Percentiles rank a stretch among this genome's conserved stretches.
Conservation (phyloP, 2,888 invertebrate genomes). For the Tiphia femorata region DNA sequence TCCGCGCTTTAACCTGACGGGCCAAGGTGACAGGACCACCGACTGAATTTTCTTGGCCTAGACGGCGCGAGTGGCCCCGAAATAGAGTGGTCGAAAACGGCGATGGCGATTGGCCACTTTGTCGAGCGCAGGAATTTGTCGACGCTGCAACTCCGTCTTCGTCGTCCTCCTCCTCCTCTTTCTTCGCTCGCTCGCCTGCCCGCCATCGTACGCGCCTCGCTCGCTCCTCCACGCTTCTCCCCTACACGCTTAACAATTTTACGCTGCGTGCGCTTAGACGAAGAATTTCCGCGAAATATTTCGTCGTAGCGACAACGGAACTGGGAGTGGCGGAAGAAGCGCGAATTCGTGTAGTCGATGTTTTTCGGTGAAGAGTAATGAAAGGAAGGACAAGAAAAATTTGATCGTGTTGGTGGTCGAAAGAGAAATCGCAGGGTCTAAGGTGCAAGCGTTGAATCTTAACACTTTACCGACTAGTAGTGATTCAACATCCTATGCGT, state of each 20-base stretch:
- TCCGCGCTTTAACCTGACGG: constrained; percentile 36
- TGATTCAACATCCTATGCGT: too few species aligned
- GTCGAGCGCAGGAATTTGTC: constrained; percentile 61
- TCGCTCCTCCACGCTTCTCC: background rate
- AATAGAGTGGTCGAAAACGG: constrained; percentile 49
- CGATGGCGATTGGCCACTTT: constrained; percentile 60
- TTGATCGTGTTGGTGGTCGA: too few species aligned
- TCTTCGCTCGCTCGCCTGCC: constrained; percentile 15
- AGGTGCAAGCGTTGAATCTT: too few species aligned
- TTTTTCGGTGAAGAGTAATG: too few species aligned
- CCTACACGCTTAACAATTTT: background rate
- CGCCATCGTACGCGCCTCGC: constrained; percentile 13
- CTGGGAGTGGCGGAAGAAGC: too few species aligned
- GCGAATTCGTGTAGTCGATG: too few species aligned
- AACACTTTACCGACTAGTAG: too few species aligned
- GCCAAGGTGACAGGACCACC: constrained; percentile 30
- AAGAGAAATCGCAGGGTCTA: too few species aligned
- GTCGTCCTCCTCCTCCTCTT: constrained; percentile 34
- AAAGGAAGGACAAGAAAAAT: too few species aligned
- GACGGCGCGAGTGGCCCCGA: constrained; percentile 44
- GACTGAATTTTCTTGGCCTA: constrained; percentile 49
- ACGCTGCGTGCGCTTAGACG: too few species aligned
- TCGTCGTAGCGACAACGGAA: too few species aligned
- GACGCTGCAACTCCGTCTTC: constrained; percentile 59
- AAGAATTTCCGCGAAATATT: too few species aligned